Evolutionary conservation across 2,888 invertebrate genomes (phyloP).

Genomic region (Trachelus troglodyta): DNA sequence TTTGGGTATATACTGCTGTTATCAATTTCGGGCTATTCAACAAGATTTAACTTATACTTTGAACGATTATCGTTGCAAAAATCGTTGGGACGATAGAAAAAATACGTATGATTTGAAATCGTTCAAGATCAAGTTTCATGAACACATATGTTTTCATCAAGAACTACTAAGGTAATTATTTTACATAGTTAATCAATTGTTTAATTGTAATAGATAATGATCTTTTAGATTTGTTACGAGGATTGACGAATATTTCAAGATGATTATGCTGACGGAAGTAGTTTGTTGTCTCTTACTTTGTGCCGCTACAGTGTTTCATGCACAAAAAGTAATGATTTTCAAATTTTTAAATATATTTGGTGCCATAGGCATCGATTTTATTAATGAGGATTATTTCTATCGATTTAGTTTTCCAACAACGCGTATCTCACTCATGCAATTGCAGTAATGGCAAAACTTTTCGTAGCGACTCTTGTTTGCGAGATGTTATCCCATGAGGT

Average conservation of each 20-base stretch:
- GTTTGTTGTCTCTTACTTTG: conserved; percentile 13
- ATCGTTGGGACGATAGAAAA: background rate
- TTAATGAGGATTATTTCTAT: background rate
- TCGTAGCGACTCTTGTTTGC: conserved; percentile 6
- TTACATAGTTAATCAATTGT: background rate
- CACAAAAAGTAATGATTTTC: conserved; percentile 11
- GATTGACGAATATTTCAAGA: conserved; percentile 7
- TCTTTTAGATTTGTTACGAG: conserved; percentile 11
- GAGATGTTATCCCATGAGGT: conserved; percentile 17
- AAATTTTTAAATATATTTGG: background rate
- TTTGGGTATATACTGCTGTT: conserved; percentile 9
- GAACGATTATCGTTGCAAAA: background rate
- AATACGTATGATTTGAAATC: background rate
- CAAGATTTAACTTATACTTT: conserved; percentile 2
- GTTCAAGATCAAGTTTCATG: conserved; percentile 2
- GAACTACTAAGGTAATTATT: conserved; percentile 12
- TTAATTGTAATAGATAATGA: background rate
- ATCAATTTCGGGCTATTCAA: conserved; percentile 9
- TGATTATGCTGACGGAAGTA: conserved; percentile 11
- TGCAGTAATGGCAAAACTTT: conserved; percentile 11
- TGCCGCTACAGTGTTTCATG: conserved; percentile 15
- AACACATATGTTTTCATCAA: conserved; percentile 10
- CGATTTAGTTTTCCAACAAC: conserved; percentile 8
- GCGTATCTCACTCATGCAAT: conserved; percentile 9
- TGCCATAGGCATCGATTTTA: background rate